Percentiles rank a stretch among this genome's conserved stretches.
Conservation (phyloP, 23 tunicate genomes). For the Styela plicata region DNA sequence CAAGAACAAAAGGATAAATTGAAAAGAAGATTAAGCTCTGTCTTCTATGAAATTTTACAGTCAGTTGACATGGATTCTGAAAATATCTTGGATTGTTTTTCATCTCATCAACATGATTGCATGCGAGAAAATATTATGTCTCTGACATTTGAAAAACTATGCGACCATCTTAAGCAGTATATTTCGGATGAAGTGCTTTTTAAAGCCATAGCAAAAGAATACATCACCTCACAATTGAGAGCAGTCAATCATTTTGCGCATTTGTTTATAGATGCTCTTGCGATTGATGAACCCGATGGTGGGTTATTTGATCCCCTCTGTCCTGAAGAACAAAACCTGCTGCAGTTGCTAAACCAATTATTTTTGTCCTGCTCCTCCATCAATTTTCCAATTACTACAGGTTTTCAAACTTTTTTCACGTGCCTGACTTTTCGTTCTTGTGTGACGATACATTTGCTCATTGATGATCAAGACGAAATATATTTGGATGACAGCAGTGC, state of each 20-base stretch:
- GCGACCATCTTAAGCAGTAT: not conserved
- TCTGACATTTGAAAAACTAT: slow-evolving; percentile 3
- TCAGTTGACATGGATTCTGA: not conserved
- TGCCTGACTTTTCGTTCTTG: slow-evolving; percentile 64
- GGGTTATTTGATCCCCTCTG: slow-evolving; percentile 24
- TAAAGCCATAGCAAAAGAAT: slow-evolving; percentile 35
- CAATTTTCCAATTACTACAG: slow-evolving; percentile 66
- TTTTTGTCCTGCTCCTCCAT: slow-evolving; percentile 47
- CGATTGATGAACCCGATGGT: slow-evolving; percentile 16
- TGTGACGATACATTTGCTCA: slow-evolving; percentile 21
- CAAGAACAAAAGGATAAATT: not conserved
- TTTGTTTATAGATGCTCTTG: slow-evolving; percentile 27
- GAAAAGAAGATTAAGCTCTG: not conserved
- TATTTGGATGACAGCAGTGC: not conserved
- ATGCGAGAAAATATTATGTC: not conserved
- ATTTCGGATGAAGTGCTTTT: not conserved
- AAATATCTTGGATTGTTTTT: not conserved
- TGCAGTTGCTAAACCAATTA: slow-evolving; percentile 53
- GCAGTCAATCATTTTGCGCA: slow-evolving; percentile 41
- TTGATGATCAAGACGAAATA: not conserved
- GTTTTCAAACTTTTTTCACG: slow-evolving; percentile 63
- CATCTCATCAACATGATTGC: not conserved
- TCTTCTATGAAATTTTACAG: not conserved
- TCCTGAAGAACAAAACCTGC: slow-evolving; percentile 37
- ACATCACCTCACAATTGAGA: slow-evolving; percentile 60